Base-by-base conservation (phyloP, 92 coral and sea anemone species). In the Blastomussa wellsi region DNA sequence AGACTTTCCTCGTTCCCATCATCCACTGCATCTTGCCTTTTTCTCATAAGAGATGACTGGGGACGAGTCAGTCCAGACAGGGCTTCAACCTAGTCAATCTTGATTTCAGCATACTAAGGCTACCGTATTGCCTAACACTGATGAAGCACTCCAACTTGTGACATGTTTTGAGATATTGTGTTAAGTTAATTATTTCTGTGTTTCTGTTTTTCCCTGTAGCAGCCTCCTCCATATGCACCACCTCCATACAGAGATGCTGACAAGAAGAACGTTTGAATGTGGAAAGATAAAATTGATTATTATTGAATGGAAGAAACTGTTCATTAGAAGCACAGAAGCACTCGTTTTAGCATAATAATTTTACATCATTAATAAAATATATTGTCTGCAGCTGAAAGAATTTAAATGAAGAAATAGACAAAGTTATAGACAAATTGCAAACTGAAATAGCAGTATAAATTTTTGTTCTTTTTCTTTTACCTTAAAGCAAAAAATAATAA, bases 211-310 rank as follows among this genome's bases (percentile, higher is more conserved):
- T 68, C 60, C 35, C 44, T 79, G 55, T 64, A 82, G 86, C 72
- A 81, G 70, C 93, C 91, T 7, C 93, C 93, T 72, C 93, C 93
- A 20, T 91, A 91, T 83, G 93, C 97, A 28, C 96, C 96, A 29
- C 94, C 97, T 13, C 93, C 95, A 16, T 93, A 93, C 85, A 83
- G 83, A 36, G 53, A 73, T 31, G 79, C 86, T 12, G 83, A 93
- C 89, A 93, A 93, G 92, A 93, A 93, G 77, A 86, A 93, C 79
- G 95, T 88, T 35, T 92, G 64, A 67, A n/a, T 11, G 24, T 75
- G 79, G 36, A 42, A 38, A 19, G 20, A 42, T 75, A n/a, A 75
- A 42, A 32, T 20, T 5, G 17, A 72, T 36, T 20, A 28, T 28
- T 29, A 35, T 28, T 36, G 17, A 36, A 72, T 8, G 65, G 5